phyloP scores from a whole-genome alignment of 1,140 invertebrate genomes.

The Penaeus japonicus region DNA sequence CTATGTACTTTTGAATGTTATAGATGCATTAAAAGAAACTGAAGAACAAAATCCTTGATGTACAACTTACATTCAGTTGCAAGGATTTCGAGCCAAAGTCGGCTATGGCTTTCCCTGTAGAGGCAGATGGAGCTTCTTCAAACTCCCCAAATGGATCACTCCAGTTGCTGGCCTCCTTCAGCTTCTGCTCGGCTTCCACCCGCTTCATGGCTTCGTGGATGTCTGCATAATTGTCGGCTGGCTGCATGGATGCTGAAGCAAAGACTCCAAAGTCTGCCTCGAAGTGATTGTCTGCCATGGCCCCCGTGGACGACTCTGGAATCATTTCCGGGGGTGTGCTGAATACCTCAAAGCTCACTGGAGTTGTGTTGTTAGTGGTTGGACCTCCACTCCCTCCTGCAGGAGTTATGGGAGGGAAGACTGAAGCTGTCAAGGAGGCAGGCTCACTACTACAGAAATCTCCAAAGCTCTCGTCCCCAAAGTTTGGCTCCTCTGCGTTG shows the following conservation, averaged over 20 bases:
- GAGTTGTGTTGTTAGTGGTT: constrained; percentile 30
- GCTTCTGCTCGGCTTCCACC: constrained; percentile 33
- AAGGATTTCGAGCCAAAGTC: not conserved
- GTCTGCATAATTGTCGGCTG: constrained; percentile 29
- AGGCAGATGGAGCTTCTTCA: constrained; percentile 14
- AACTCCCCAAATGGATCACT: constrained; percentile 49
- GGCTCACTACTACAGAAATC: constrained; percentile 50
- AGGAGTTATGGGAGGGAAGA: not conserved
- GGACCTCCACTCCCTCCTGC: not conserved
- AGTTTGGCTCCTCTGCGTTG: not conserved
- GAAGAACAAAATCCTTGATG: not conserved
- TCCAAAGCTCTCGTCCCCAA: constrained; percentile 37
- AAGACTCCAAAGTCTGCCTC: constrained; percentile 36
- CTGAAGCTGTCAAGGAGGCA: not conserved
- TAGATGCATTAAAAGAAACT: too few relatives aligned
- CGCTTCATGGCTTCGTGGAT: constrained; percentile 52
- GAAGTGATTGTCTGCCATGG: constrained; percentile 3
- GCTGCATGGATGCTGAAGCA: not conserved
- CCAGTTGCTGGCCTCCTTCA: constrained; percentile 27
- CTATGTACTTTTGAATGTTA: too few relatives aligned
- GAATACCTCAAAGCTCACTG: constrained; percentile 37
- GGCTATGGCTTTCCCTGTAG: not conserved
- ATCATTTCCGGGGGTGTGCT: constrained; percentile 34
- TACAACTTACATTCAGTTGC: not conserved
- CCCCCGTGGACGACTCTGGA: not conserved